phyloP scores from a whole-genome alignment of 2,888 invertebrate species.

The Metellina segmentata region DNA sequence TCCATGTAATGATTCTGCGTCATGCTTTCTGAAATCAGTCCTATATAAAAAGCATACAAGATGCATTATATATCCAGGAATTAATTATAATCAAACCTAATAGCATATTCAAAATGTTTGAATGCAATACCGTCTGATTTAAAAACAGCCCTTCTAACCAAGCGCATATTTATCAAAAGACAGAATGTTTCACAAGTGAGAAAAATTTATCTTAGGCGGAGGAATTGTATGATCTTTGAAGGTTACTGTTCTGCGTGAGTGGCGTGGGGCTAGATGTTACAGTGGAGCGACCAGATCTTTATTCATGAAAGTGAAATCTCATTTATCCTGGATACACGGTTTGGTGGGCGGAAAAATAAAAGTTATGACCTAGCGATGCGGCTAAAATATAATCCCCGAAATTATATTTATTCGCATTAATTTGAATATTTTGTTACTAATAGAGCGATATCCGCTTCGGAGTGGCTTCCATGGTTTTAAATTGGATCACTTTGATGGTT shows the following conservation, averaged over 20 bases:
- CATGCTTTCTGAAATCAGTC: no score
- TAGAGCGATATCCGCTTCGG: neutral
- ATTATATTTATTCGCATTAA: neutral
- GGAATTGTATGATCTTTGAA: neutral
- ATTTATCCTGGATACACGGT: neutral
- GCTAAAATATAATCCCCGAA: neutral
- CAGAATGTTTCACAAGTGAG: neutral
- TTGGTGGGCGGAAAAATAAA: neutral
- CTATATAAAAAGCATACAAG: no score
- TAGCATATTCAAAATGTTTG: no score
- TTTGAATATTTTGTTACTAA: neutral
- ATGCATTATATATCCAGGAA: no score
- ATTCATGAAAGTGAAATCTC: conserved; percentile 1
- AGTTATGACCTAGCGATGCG: neutral
- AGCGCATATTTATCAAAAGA: neutral
- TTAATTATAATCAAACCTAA: no score
- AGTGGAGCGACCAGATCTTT: neutral
- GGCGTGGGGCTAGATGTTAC: neutral
- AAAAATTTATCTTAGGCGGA: neutral
- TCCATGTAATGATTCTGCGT: no score
- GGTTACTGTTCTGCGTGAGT: neutral
- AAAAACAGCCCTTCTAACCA: neutral
- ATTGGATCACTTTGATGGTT: neutral
- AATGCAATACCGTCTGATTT: no score
- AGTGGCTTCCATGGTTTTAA: neutral